Evolutionary conservation across 2,888 invertebrate species (phyloP).

Genomic region (Brachyptera putata): DNA sequence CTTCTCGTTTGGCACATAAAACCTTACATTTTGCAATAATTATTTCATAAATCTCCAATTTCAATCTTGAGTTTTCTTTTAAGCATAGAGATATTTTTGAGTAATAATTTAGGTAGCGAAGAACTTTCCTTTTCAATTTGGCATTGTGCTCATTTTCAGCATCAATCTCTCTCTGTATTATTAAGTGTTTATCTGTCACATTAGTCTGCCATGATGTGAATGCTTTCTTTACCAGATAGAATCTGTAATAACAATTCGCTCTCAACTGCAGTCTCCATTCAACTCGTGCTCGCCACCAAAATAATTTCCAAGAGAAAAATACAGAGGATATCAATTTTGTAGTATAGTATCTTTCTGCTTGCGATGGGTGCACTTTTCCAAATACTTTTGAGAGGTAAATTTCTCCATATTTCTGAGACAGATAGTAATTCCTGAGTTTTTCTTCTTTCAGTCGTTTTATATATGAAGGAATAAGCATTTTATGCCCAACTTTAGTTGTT

Average conservation of each 20-base stretch:
- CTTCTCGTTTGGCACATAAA: neutral
- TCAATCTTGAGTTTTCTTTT: neutral
- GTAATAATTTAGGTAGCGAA: neutral
- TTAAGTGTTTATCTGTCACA: neutral
- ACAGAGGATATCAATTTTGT: too few species aligned
- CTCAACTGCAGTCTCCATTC: neutral
- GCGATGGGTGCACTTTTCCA: neutral
- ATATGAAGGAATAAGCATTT: neutral
- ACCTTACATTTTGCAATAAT: neutral
- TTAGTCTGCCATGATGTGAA: neutral
- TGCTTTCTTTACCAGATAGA: neutral
- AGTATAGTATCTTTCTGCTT: neutral
- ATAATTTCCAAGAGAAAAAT: neutral
- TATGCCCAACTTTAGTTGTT: too few species aligned
- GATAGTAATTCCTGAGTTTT: neutral
- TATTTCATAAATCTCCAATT: neutral
- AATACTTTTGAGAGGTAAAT: neutral
- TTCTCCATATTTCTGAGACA: neutral
- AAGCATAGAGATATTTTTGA: neutral
- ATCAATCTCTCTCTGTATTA: too few species aligned
- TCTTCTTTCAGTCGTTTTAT: neutral
- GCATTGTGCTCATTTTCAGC: neutral
- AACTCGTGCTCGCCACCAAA: neutral
- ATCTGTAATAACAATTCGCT: neutral
- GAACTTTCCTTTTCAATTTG: neutral